Percentiles rank a stretch among this genome's conserved stretches.
phyloP scores from a whole-genome alignment of 1,140 invertebrate species.

The Parapsyche elsis region DNA sequence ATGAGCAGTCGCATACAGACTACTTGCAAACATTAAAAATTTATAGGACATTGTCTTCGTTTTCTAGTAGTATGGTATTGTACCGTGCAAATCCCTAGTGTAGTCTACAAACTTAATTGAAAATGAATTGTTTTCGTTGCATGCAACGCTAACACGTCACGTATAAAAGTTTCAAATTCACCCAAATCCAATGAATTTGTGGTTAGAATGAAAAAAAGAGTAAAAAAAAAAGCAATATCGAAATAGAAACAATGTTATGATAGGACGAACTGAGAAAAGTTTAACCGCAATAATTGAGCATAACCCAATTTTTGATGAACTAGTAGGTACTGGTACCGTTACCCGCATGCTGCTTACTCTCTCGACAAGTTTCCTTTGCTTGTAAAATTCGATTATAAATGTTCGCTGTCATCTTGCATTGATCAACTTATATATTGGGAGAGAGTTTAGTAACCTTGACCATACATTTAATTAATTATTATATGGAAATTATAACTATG shows the following conservation, averaged over 20 bases:
- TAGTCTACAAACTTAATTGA: neutral
- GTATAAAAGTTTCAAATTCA: no score
- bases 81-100: neutral
- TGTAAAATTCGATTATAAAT: constrained; percentile 14
- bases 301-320: constrained; percentile 43
- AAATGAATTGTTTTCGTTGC: constrained; percentile 21
- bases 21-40: constrained; percentile 19
- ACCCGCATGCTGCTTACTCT: constrained; percentile 22
- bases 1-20: constrained; percentile 12
- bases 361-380: constrained; percentile 8
- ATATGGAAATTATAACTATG: no score
- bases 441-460: no score
- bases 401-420: no score
- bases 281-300: constrained; percentile 29
- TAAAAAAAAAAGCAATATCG: neutral
- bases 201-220: neutral
- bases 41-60: neutral
- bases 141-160: neutral
- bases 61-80: neutral
- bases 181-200: no score
- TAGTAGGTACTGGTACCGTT: constrained; percentile 20
- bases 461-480: no score
- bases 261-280: neutral
- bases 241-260: constrained; percentile 16
- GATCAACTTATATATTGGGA: no score